These are phyloP conservation scores for Irena cyanogastra DNA, from an alignment of 2,113 vertebrate genomes.

Conservation along the genomic window DNA sequence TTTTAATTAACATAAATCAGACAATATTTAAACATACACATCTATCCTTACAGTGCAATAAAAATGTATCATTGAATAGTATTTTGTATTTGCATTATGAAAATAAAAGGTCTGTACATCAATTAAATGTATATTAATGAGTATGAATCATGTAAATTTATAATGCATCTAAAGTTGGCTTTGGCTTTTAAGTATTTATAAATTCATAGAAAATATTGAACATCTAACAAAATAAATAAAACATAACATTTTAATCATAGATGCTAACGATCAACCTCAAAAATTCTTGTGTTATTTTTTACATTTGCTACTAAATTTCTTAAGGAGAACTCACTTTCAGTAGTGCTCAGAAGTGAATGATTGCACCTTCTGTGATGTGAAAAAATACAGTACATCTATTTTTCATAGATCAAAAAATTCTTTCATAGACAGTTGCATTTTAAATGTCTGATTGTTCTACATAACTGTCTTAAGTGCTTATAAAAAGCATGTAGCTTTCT, in stretches of 20 bases:
- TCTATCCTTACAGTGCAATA: slow-evolving; percentile 86
- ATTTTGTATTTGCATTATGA: slow-evolving; percentile 84
- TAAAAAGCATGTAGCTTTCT: slow-evolving; percentile 47
- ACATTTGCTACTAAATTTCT: slow-evolving; percentile 71
- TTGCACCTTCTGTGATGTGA: slow-evolving; percentile 63
- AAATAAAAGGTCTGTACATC: slow-evolving; percentile 85
- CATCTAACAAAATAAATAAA: slow-evolving; percentile 90
- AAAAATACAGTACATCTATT: slow-evolving; percentile 69
- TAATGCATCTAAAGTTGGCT: slow-evolving; percentile 83
- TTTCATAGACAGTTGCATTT: slow-evolving; percentile 66
- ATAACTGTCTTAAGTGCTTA: slow-evolving; percentile 59
- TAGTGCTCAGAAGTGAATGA: slow-evolving; percentile 71
- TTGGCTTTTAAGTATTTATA: slow-evolving; percentile 89
- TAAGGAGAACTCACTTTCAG: slow-evolving; percentile 72
- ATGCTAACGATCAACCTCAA: slow-evolving; percentile 80
- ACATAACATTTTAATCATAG: slow-evolving; percentile 82
- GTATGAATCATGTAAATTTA: slow-evolving; percentile 77
- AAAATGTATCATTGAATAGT: slow-evolving; percentile 80
- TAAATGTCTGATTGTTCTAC: slow-evolving; percentile 46
- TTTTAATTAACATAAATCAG: slow-evolving; percentile 79
- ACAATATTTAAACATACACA: slow-evolving; percentile 78
- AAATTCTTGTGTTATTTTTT: slow-evolving; percentile 71
- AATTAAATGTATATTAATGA: slow-evolving; percentile 79
- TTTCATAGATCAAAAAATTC: slow-evolving; percentile 71
- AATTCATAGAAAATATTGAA: slow-evolving; percentile 89